These are phyloP conservation scores for Phyllotis vaccarum DNA, from an alignment of 2,797 vertebrate species.

Conservation along the genomic window DNA sequence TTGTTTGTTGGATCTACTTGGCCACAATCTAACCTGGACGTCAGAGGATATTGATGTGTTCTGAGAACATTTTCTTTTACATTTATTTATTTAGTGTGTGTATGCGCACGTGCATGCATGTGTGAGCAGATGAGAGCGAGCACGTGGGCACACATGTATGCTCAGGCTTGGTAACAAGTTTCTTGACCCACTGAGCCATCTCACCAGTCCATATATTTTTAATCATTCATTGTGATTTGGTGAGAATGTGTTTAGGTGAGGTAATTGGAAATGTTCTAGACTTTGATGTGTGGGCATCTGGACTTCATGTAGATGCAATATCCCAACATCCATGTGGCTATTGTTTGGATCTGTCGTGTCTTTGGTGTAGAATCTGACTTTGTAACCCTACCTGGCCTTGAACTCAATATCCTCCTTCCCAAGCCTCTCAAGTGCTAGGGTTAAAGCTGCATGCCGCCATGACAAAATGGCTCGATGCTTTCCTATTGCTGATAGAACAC, in stretches of 20 bases:
- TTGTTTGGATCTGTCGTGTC: background rate
- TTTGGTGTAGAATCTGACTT: background rate
- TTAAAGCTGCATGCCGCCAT: background rate
- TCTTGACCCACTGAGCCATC: background rate
- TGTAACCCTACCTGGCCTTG: background rate
- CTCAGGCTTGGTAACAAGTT: background rate
- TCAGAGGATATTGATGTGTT: accelerated
- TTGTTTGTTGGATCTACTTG: background rate
- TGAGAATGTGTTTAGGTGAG: too few relatives aligned
- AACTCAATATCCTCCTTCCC: background rate
- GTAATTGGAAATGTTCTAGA: background rate
- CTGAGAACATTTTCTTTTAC: background rate
- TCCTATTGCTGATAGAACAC: background rate
- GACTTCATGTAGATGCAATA: background rate
- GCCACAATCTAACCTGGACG: background rate
- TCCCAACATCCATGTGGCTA: too few relatives aligned
- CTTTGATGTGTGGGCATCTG: background rate
- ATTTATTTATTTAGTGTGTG: background rate
- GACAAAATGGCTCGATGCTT: background rate
- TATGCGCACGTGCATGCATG: background rate
- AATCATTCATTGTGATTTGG: background rate
- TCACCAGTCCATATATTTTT: background rate
- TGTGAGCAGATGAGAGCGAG: too few relatives aligned
- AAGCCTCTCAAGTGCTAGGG: background rate
- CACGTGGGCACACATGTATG: too few relatives aligned